A percentile compares a stretch with the other conserved stretches of the same genome.
Conservation (phyloP, 2,797 vertebrate genomes). For the Loriculus beryllinus region DNA sequence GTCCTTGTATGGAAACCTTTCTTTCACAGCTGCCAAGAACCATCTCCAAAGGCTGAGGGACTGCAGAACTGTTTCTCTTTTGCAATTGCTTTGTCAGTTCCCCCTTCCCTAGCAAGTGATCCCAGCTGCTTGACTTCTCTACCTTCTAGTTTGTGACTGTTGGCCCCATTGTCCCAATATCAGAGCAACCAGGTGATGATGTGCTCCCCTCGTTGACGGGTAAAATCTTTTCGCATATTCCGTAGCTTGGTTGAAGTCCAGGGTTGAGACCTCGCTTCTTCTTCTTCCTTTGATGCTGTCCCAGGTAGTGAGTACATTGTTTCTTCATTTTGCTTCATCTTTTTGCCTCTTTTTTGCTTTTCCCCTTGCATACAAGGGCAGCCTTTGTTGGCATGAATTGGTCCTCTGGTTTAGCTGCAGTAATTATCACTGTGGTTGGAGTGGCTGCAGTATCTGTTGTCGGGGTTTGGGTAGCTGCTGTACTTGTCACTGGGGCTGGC, state of each 20-base stretch:
- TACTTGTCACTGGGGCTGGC: too few species aligned
- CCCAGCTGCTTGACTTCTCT: neutral
- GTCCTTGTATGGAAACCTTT: neutral
- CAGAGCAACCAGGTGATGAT: neutral
- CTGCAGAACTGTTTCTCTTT: neutral
- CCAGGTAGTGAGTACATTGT: neutral
- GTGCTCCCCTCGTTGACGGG: neutral
- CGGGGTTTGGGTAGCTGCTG: too few species aligned
- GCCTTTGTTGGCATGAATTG: neutral
- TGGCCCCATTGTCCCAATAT: neutral
- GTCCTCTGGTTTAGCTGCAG: too few species aligned
- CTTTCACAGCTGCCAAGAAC: neutral
- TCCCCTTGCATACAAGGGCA: neutral
- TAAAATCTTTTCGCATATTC: neutral
- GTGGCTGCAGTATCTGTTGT: too few species aligned
- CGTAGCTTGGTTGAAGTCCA: neutral
- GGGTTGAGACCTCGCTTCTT: neutral
- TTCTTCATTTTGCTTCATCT: neutral
- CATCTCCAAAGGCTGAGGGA: neutral
- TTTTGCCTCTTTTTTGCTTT: neutral
- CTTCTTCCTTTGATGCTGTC: neutral
- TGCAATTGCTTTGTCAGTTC: neutral
- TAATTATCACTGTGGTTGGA: too few species aligned
- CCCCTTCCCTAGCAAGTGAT: neutral
- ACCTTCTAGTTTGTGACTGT: accelerated